Evolutionary conservation across 2,797 vertebrate species (phyloP), one percentile per base, ranked within the genome.

Genomic region (Darevskia nairensis): DNA sequence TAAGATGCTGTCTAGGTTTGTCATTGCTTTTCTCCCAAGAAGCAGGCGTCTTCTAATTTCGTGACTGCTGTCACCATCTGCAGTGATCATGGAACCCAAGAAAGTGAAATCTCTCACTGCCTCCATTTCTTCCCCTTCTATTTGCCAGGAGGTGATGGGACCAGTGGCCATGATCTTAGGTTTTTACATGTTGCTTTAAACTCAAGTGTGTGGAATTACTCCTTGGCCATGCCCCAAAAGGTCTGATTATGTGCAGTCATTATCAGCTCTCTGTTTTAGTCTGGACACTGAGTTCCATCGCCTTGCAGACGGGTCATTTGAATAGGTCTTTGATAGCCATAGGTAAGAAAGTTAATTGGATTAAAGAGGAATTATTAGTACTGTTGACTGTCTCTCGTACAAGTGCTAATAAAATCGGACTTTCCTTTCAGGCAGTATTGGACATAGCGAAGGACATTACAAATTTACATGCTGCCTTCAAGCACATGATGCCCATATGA

Each of bases 271-370:
- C n/a, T 80, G 21, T 29, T 74, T 55, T 29, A 76, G 83, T 27
- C 13, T 79, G 41, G n/a, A 86, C 61, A 69, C 66, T 86, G 76
- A 39, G 29, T 86, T 29, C 32, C n/a, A 17, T 32, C 39, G 76
- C 61, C 77, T 86, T 69, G 46, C n/a, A 39, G 66, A 80, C 55
- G n/a, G 23, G 76, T 69, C 44, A 55, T 71, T 55, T 55, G 50
- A 55, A 55, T 69, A 35, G 85, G 76, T 46, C 75, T 69, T 69
- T 69, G 17, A 35, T 69, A 86, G 64, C 66, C 75, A 86, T 39
- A 39, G 46, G 46, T 13, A 35, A 80, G 64, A 46, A 80, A 5
- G 25, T 68, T 86, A 71, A 71, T 71, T 68, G 41, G 66, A 71
- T 71, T 80, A 41, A 71, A 41, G 32, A 72, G 71, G 44, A 86